A percentile compares a stretch with the other conserved stretches of the same genome.
Conservation (phyloP, 2,113 vertebrate species). For the Lutjanus erythropterus region DNA sequence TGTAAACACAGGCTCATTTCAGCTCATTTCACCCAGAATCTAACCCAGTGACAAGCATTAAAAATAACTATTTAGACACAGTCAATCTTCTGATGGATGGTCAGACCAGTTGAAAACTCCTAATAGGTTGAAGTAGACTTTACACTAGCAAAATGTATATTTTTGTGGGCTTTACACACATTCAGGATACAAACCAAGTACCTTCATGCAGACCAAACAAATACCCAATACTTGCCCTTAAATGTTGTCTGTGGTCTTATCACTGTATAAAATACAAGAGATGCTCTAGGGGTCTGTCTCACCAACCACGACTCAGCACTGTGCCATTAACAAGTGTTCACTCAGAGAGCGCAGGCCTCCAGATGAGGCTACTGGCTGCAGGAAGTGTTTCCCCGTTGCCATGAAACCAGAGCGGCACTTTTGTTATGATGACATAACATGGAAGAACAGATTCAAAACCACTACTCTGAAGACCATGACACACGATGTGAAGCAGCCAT, state of each 20-base stretch:
- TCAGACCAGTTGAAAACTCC: too few relatives aligned
- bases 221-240: background rate
- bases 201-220: background rate
- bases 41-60: too few relatives aligned
- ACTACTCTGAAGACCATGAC: constrained; percentile 21
- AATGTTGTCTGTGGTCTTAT: background rate
- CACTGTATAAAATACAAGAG: background rate
- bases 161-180: background rate
- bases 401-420: constrained; percentile 6
- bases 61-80: too few relatives aligned
- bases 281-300: background rate
- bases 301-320: too few relatives aligned
- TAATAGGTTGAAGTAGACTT: too few relatives aligned
- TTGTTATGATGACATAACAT: constrained; percentile 33
- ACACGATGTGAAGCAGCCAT: constrained; percentile 22
- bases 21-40: too few relatives aligned
- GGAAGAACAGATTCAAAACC: constrained; percentile 23
- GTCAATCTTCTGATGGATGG: too few relatives aligned
- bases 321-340: background rate
- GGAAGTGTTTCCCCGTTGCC: background rate
- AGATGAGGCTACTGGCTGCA: background rate
- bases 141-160: background rate
- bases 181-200: background rate
- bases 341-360: background rate
- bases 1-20: too few relatives aligned